phyloP scores from a whole-genome alignment of 2,888 invertebrate species.

The Dicyrtoma fusca region DNA sequence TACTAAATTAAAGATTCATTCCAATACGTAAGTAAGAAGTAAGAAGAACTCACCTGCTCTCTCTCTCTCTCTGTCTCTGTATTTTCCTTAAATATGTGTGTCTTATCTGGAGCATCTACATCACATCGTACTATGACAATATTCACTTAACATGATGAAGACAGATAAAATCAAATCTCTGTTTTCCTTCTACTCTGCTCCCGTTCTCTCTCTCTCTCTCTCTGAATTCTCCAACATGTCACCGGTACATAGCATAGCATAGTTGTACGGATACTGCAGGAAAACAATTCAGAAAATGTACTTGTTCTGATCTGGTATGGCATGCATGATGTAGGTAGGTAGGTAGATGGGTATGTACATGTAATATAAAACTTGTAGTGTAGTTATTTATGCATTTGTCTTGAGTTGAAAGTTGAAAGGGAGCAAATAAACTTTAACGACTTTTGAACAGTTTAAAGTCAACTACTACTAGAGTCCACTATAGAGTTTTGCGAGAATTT shows the following conservation, averaged over 20 bases:
- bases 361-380: no score
- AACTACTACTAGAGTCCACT: background rate
- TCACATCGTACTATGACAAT: background rate
- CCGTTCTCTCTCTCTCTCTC: background rate
- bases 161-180: constrained; percentile 11
- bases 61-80: background rate
- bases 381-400: background rate
- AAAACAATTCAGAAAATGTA: no score
- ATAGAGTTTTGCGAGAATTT: background rate
- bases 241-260: background rate
- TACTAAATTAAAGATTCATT: no score
- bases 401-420: constrained; percentile 25
- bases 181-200: background rate
- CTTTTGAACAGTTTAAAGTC: constrained; percentile 13
- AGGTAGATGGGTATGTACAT: no score
- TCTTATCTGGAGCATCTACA: background rate
- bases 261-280: background rate
- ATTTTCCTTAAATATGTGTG: background rate
- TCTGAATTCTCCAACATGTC: background rate
- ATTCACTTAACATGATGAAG: background rate
- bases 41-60: constrained; percentile 25
- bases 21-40: no score
- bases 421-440: constrained; percentile 30
- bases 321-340: no score
- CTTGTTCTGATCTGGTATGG: no score